A percentile compares a stretch with the other conserved stretches of the same genome.
phyloP scores from a whole-genome alignment of 2,113 vertebrate genomes.

The Lasiurus borealis region DNA sequence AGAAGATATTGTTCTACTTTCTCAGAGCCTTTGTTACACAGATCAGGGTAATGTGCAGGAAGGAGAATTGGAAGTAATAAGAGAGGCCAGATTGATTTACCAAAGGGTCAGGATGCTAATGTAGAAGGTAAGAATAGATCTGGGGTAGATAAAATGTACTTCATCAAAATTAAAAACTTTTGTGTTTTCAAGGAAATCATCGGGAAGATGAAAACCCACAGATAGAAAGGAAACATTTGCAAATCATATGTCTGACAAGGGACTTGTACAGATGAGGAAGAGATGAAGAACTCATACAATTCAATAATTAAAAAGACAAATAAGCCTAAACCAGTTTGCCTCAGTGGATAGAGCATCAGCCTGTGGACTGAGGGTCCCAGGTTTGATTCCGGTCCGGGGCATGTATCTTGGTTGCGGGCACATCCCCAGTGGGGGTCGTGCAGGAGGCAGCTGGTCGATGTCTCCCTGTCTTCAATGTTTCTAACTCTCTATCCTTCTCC shows the following conservation, averaged over 20 bases:
- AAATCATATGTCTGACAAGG: neutral
- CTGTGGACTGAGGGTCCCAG: no score
- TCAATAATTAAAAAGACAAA: neutral
- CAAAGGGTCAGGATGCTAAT: neutral
- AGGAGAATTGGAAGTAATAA: conserved; percentile 21
- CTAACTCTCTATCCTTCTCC: no score
- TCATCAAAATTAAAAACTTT: neutral
- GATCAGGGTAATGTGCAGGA: neutral
- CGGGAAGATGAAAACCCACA: neutral
- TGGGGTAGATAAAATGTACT: conserved; percentile 6
- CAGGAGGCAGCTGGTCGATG: no score
- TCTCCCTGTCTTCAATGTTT: no score
- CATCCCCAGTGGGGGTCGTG: no score
- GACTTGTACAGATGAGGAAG: neutral
- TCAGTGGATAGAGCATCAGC: no score
- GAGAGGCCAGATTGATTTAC: conserved; percentile 44
- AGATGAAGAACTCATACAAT: neutral
- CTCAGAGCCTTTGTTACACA: neutral
- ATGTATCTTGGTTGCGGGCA: no score
- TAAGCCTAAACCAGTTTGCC: no score
- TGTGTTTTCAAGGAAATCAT: neutral
- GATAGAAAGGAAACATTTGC: neutral
- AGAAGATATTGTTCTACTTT: neutral
- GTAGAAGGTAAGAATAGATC: neutral
- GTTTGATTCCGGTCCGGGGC: no score